Base-by-base conservation (phyloP, 2,888 invertebrate genomes). In the Tortricodes alternella region DNA sequence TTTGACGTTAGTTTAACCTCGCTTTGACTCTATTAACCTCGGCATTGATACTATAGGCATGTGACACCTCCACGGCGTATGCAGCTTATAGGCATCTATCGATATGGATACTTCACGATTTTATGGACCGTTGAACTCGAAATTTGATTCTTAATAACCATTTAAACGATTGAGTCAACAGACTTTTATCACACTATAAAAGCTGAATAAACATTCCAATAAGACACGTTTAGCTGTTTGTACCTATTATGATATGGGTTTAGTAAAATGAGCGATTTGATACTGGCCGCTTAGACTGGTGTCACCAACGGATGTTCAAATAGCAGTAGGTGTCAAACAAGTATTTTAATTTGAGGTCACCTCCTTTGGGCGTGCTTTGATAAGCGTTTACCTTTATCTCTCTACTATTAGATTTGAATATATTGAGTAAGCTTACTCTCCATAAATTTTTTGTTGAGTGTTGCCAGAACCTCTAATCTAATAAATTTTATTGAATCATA, bases 201-300 rank as follows among this genome's bases (percentile, higher is more conserved):
- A 50, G 56, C 56, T 56, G 56, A 50, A 56, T 56, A 56, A 56
- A 56, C 56, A 56, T 56, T 56, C 56, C 50, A 13, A 37, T 44
- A 37, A 37, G 56, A 55, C 56, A 56, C 56, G 49, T 56, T 56
- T 38, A 44, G 50, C 49, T 39, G 38, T 46, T 49, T 48, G 23
- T 43, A 24, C 34, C 27, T 27, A 46, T 41, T 34, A 41, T 55
- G 34, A 55, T 55, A 41, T 48, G 53, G 21, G 19, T 23, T 29
- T 41, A 55, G 21, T 35, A 8, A 38, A 13, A 46, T 48, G 19
- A 35, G 48, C 41, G 27, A 46, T 49, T 43, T 48, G 48, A 55
- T 43, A 55, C 48, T n/a, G n/a, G 16, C n/a, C 11, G 18, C 15
- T 35, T 35, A 29, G 9, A n/a, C n/a, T n/a, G n/a, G n/a, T 11